A percentile compares a stretch with the other conserved stretches of the same genome.
These are phyloP conservation scores for Saccostrea glomerata DNA, from an alignment of 1,140 invertebrate species.

Conservation along the genomic window DNA sequence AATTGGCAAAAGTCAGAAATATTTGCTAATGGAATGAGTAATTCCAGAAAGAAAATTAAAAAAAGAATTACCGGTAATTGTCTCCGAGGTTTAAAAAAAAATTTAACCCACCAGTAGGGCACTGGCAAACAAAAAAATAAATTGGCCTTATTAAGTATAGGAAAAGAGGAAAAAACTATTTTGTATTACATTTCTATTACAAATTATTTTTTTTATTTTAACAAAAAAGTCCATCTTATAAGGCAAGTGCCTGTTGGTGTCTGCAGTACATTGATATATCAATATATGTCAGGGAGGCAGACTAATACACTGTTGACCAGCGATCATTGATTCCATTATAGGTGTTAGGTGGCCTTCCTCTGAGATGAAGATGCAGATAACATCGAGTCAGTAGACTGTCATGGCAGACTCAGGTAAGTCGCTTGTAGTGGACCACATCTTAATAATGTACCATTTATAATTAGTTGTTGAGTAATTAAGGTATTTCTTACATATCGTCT, in stretches of 20 bases:
- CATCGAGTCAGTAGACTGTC: background rate
- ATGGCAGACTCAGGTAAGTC: background rate
- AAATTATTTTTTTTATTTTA: no score
- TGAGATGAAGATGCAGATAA: background rate
- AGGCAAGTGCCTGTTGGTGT: no score
- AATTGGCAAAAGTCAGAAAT: no score
- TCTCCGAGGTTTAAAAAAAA: no score
- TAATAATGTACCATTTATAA: background rate
- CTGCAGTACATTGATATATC: background rate
- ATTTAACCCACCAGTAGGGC: no score
- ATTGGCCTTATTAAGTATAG: no score
- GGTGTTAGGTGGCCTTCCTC: background rate
- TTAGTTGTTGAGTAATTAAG: background rate
- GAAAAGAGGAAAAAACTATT: no score
- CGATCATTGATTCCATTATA: background rate
- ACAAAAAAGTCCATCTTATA: background rate
- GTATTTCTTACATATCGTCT: background rate
- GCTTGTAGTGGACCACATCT: background rate
- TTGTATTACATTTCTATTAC: no score
- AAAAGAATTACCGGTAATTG: no score
- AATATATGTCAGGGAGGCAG: background rate
- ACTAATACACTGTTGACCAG: background rate
- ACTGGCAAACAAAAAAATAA: no score
- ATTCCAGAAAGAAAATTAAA: no score
- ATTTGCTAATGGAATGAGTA: no score